phyloP scores from a whole-genome alignment of 2,888 invertebrate species.

The Uloborus plumipes region DNA sequence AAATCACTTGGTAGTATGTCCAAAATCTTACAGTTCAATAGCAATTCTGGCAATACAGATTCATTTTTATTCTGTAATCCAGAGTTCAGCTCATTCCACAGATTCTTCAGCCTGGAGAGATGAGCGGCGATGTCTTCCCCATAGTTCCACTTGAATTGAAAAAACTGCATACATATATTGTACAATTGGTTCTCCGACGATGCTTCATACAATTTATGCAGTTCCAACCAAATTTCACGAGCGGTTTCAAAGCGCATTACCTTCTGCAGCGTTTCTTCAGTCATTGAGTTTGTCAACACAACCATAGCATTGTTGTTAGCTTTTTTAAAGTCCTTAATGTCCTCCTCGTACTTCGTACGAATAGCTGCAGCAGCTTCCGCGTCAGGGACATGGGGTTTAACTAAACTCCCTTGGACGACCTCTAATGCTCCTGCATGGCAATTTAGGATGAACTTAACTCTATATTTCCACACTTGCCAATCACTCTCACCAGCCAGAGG shows the following conservation, averaged over 20 bases:
- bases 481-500: neutral
- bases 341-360: neutral
- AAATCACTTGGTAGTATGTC: constrained; percentile 17
- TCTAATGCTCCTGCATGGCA: neutral
- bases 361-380: no score
- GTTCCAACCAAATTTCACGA: constrained; percentile 19
- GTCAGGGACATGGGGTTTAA: neutral
- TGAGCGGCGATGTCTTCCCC: constrained; percentile 28
- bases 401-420: neutral
- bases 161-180: constrained; percentile 49
- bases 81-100: constrained; percentile 42
- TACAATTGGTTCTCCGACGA: constrained; percentile 38
- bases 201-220: constrained; percentile 35
- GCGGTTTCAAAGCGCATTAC: constrained; percentile 20
- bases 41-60: neutral
- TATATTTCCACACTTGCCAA: constrained; percentile 16
- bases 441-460: constrained; percentile 5
- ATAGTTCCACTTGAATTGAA: constrained; percentile 25
- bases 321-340: neutral
- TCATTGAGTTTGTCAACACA: constrained; percentile 25
- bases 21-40: constrained; percentile 11
- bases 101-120: constrained; percentile 32
- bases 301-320: neutral
- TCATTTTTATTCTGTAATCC: constrained; percentile 5
- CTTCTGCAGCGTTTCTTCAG: constrained; percentile 23